Conservation (phyloP, 2,888 invertebrate species). For the Magallana nippona region DNA sequence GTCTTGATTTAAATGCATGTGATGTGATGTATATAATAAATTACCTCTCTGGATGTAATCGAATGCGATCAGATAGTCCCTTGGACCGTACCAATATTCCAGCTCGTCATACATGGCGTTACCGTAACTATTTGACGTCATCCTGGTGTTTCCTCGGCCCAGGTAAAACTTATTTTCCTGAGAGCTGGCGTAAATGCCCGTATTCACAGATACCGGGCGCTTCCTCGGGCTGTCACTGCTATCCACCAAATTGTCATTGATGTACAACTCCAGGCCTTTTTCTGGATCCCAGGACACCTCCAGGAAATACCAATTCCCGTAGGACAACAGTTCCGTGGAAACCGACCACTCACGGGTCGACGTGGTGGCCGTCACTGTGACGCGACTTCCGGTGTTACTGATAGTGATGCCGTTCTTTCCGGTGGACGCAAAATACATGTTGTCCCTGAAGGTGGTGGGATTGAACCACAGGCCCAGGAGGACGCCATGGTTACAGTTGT, state of each 20-base stretch:
- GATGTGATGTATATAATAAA: constrained; percentile 22
- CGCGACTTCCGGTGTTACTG: constrained; percentile 60
- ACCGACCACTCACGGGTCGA: constrained; percentile 67
- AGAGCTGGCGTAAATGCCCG: constrained; percentile 28
- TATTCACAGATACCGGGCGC: constrained; percentile 31
- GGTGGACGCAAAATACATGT: constrained; percentile 67
- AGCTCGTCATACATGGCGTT: constrained; percentile 76
- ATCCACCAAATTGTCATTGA: constrained; percentile 60
- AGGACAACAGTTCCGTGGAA: constrained; percentile 55
- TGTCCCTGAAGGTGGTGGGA: constrained; percentile 60
- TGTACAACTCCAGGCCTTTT: constrained; percentile 65
- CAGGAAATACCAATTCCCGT: constrained; percentile 71
- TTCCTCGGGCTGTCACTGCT: constrained; percentile 46
- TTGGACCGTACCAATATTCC: constrained; percentile 76
- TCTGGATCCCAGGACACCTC: constrained; percentile 74
- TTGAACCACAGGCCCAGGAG: constrained; percentile 70
- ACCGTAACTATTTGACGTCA: constrained; percentile 61
- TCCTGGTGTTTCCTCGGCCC: constrained; percentile 66
- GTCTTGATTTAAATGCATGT: neutral
- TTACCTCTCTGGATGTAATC: constrained; percentile 77
- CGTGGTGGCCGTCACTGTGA: constrained; percentile 61
- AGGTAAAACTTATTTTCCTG: constrained; percentile 63
- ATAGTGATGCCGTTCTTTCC: constrained; percentile 74
- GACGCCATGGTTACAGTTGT: constrained; percentile 69
- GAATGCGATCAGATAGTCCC: constrained; percentile 75